Base-by-base conservation (phyloP, 2,797 vertebrate species). In the Glyptemys insculpta region DNA sequence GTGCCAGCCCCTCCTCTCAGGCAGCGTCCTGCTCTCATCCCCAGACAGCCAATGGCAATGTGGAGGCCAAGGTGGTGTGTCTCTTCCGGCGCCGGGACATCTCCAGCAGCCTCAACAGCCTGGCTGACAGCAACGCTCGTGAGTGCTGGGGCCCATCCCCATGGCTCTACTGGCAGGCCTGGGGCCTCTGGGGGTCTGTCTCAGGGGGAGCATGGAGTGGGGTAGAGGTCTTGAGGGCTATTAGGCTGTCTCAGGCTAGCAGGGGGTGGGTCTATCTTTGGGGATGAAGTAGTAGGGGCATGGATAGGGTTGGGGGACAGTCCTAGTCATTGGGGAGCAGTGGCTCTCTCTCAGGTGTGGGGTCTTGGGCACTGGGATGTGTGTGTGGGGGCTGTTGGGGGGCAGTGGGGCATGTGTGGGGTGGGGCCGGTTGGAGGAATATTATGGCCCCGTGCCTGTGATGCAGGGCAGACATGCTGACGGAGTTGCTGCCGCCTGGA, bases 101-200 rank as follows among this genome's bases (percentile, higher is more conserved):
- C 96, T 99, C 99, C 81, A 99, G 99, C 95, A 99, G 99, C 98
- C 99, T 99, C 96, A 99, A 99, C 98, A 99, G 99, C 87, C 97
- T 99, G 97, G 99, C 99, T 0, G 99, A 99, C 97, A 99, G 99
- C 98, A 99, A 99, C 59, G 99, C 99, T 88, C 98, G 99, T 99
- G 96, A 99, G 99, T 99, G 37, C 37, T 19, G 2, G 52, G 81
- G 15, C 65, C 31, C 62, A 37, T 37, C 41, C 6, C n/a, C 37
- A n/a, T 37, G 19, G 65, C n/a, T 37, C 65, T 37, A 6, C n/a
- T 5, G n/a, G n/a, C n/a, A 37, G 34, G 8, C 34, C 65, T 11
- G 3, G 5, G 27, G 29, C 57, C 27, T 31, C 12, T 29, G 27
- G 27, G 56, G 65, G 65, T 68, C 34, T 65, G 18, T 21, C 12